A percentile compares a stretch with the other conserved stretches of the same genome.
Evolutionary conservation across 2,113 vertebrate species (phyloP).

Genomic region (Cryptotis parvus): DNA sequence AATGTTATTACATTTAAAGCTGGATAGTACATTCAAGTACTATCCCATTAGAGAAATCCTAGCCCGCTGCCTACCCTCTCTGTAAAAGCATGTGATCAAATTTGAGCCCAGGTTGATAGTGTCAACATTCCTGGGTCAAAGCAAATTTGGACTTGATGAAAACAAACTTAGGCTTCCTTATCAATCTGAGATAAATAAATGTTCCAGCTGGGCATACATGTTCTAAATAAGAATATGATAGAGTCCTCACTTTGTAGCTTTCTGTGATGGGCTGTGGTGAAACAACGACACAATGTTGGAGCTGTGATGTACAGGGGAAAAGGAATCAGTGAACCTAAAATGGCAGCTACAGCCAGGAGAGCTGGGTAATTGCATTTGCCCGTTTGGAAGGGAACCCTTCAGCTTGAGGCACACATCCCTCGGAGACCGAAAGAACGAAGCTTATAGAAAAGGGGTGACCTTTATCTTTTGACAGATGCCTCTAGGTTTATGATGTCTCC

Average conservation of each 20-base stretch:
- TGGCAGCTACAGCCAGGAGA: constrained; percentile 14
- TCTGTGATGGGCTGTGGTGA: constrained; percentile 4
- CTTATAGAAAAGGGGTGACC: constrained; percentile 58
- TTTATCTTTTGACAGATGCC: constrained; percentile 50
- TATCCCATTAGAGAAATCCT: constrained; percentile 54
- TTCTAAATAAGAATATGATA: constrained; percentile 69
- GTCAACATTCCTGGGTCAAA: constrained; percentile 63
- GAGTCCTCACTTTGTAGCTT: too few species aligned
- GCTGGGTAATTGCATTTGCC: constrained; percentile 64
- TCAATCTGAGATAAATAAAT: constrained; percentile 74
- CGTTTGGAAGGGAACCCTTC: constrained; percentile 31
- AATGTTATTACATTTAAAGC: constrained; percentile 47
- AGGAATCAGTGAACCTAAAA: constrained; percentile 69
- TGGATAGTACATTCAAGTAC: constrained; percentile 25
- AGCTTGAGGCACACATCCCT: not conserved
- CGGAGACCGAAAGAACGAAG: constrained; percentile 17
- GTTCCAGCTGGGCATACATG: constrained; percentile 65
- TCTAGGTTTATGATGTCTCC: constrained; percentile 19
- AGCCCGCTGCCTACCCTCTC: not conserved
- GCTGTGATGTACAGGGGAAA: not conserved
- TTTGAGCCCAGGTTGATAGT: constrained; percentile 52
- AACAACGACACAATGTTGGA: constrained; percentile 45
- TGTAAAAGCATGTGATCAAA: constrained; percentile 60
- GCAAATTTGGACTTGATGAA: constrained; percentile 53
- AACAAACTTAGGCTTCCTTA: constrained; percentile 69